Evolutionary conservation across 2,888 invertebrate genomes (phyloP), one percentile per base, ranked within the genome.

Genomic region (Toxonevra muliebris): DNA sequence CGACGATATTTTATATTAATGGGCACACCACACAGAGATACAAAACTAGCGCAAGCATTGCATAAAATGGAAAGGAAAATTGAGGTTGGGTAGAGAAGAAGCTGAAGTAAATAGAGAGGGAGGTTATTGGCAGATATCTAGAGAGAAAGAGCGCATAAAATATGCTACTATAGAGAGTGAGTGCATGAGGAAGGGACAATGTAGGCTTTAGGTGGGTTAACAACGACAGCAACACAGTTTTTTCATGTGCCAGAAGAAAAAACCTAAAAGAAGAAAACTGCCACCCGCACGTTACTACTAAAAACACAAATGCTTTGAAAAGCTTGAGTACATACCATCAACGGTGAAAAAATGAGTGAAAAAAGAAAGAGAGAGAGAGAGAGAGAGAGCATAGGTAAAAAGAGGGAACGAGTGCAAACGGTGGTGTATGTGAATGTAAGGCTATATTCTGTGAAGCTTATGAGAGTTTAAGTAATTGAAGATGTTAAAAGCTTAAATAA

Each of bases 401-500:
- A 13, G 55, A 55, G 20, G 40, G 8, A 55, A 40, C 11, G 58
- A 10, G 57, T 12, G 42, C 13, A 20, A 20, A 4, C 12, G 40
- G 55, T 55, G 10, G 55, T 30, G 43, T 10, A n/a, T 48, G 48
- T 41, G 52, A 3, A 40, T 19, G 10, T 30, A 30, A 2, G 7
- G 30, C 7, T 30, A 30, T 7, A 30, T 30, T 30, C 30, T 30
- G 30, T 62, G 67, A 72, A 76, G 75, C 76, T 76, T 76, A 75
- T 72, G 73, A 74, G 73, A 75, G 69, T 69, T 63, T 75, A 76
- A 77, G 76, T 76, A 78, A 78, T 76, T 78, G 76, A 76, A 75
- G 75, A 76, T 74, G 74, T 75, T 76, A 75, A 76, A 76, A 76
- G 77, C 75, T 76, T 74, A 74, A 75, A 74, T 74, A 75, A 75